Conservation (phyloP, 2,888 invertebrate genomes). For the Agapostemon virescens region DNA sequence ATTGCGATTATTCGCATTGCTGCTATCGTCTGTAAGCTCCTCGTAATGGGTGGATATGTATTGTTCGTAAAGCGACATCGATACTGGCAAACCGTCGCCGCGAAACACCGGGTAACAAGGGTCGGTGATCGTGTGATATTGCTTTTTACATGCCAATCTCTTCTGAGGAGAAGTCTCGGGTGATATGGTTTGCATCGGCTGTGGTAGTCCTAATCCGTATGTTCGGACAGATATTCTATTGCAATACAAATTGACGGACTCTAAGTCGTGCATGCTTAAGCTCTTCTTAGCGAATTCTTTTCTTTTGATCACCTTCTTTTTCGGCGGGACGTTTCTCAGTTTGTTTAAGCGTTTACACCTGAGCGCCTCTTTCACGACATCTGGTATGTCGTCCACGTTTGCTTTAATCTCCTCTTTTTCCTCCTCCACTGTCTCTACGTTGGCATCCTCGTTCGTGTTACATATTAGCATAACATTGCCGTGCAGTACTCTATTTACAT, state of each 20-base stretch:
- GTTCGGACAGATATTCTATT: constrained; percentile 84
- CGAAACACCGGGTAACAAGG: constrained; percentile 90
- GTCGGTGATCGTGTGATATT: constrained; percentile 88
- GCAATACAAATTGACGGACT: constrained; percentile 83
- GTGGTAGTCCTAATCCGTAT: constrained; percentile 81
- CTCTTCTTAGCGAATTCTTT: constrained; percentile 73
- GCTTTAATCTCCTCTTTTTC: constrained; percentile 50
- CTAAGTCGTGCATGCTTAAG: constrained; percentile 85
- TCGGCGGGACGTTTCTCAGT: constrained; percentile 69
- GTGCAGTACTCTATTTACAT: constrained; percentile 86
- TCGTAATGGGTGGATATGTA: constrained; percentile 86
- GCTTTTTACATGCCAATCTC: constrained; percentile 78
- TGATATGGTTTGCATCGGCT: constrained; percentile 71
- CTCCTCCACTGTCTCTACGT: constrained; percentile 44
- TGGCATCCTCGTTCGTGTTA: constrained; percentile 79
- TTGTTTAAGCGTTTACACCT: constrained; percentile 79
- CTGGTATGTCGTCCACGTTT: constrained; percentile 78
- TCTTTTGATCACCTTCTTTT: constrained; percentile 64
- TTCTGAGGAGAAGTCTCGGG: constrained; percentile 75
- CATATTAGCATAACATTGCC: constrained; percentile 89
- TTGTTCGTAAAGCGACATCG: constrained; percentile 87
- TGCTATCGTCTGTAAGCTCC: constrained; percentile 72
- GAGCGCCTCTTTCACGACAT: constrained; percentile 80
- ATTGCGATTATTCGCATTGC: constrained; percentile 29
- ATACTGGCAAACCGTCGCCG: constrained; percentile 87